These are phyloP conservation scores for Noctuana brunneofusca DNA, from an alignment of 2,888 invertebrate species.

Conservation along the genomic window DNA sequence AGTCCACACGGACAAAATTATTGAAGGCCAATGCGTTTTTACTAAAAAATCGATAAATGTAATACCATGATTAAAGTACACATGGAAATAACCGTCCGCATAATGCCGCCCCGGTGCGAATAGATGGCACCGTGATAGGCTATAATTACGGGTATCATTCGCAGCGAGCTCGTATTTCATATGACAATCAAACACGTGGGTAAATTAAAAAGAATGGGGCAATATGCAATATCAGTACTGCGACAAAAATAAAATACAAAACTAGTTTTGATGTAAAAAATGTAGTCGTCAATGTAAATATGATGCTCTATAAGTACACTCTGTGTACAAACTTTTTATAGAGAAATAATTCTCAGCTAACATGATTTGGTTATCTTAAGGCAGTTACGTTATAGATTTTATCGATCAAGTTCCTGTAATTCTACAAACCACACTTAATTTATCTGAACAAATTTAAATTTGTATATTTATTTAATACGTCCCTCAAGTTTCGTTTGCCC, in stretches of 20 bases:
- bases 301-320: neutral
- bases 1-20: conserved; percentile 27
- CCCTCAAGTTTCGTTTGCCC: too few relatives aligned
- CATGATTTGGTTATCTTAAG: too few relatives aligned
- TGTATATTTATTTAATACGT: too few relatives aligned
- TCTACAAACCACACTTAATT: too few relatives aligned
- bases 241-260: conserved; percentile 23
- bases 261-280: conserved; percentile 9
- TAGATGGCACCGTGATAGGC: conserved; percentile 70
- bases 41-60: conserved; percentile 74
- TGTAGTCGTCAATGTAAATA: neutral
- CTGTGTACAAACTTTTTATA: neutral
- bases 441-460: too few relatives aligned
- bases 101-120: conserved; percentile 55
- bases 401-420: too few relatives aligned
- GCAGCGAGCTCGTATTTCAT: conserved; percentile 64
- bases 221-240: conserved; percentile 10
- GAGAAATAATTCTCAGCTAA: too few relatives aligned
- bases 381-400: too few relatives aligned
- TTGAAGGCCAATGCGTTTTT: conserved; percentile 52
- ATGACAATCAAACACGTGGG: conserved; percentile 27
- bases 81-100: conserved; percentile 56
- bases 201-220: conserved; percentile 21
- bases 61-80: too few relatives aligned
- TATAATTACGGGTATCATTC: conserved; percentile 79